Evolutionary conservation across 2,888 invertebrate genomes (phyloP).

Genomic region (Eumerus sabulonum): DNA sequence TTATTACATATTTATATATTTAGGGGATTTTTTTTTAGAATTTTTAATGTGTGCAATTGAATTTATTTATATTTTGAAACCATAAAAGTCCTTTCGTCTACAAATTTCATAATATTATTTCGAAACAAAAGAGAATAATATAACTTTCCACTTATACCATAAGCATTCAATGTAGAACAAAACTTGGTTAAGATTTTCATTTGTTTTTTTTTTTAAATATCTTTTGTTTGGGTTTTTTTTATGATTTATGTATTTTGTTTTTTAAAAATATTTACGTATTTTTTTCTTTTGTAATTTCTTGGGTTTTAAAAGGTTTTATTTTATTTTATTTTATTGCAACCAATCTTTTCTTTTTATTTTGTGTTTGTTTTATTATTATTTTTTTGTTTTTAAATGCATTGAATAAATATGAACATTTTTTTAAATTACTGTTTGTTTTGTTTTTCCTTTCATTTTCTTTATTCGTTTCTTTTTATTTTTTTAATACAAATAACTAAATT

Average conservation of each 20-base stretch:
- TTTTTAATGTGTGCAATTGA: slow-evolving; percentile 65
- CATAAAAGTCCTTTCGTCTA: slow-evolving; percentile 23
- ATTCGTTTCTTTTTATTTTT: slow-evolving; percentile 40
- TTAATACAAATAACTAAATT: not conserved
- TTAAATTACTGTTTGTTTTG: slow-evolving; percentile 59
- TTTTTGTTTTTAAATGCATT: slow-evolving; percentile 49
- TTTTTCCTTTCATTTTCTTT: slow-evolving; percentile 47
- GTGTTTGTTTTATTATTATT: slow-evolving; percentile 50
- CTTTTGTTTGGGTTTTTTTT: slow-evolving; percentile 31
- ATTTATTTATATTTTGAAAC: slow-evolving; percentile 55
- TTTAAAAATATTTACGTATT: slow-evolving; percentile 31
- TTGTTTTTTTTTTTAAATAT: slow-evolving; percentile 14
- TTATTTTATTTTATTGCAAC: slow-evolving; percentile 70
- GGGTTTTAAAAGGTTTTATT: slow-evolving; percentile 60
- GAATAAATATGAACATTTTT: slow-evolving; percentile 55
- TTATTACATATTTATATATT: slow-evolving; percentile 60
- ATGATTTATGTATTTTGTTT: slow-evolving; percentile 37
- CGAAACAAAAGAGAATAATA: slow-evolving; percentile 18
- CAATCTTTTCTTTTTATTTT: slow-evolving; percentile 57
- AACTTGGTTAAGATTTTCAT: slow-evolving; percentile 22
- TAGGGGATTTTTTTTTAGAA: slow-evolving; percentile 61
- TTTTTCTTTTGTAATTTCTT: slow-evolving; percentile 64
- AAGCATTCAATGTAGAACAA: too few species aligned
- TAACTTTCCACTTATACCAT: not conserved
- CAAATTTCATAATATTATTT: slow-evolving; percentile 38